Conservation (phyloP, 2,888 invertebrate genomes). For the Morpho achilles region DNA sequence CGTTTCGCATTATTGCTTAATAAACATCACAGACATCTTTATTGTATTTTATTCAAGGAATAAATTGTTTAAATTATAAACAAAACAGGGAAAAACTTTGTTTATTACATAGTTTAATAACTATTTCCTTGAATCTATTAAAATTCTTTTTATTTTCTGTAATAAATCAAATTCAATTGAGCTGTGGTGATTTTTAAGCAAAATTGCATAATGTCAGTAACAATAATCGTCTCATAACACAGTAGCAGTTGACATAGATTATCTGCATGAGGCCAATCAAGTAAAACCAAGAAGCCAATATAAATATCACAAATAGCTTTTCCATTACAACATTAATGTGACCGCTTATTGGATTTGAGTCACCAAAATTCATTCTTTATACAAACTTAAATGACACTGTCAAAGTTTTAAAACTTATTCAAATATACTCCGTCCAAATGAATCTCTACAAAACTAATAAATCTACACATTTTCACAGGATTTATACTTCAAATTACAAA, state of each 20-base stretch:
- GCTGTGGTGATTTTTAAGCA: slow-evolving; percentile 2
- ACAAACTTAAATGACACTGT: slow-evolving; percentile 62
- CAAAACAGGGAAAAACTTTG: too few species aligned
- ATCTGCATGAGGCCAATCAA: slow-evolving; percentile 23
- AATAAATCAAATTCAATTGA: too few species aligned
- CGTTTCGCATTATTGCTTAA: background rate
- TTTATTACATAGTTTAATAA: too few species aligned
- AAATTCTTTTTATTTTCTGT: too few species aligned
- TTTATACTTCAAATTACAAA: slow-evolving; percentile 70
- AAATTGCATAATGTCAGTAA: slow-evolving; percentile 2
- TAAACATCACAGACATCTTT: slow-evolving; percentile 1
- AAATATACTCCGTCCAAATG: slow-evolving; percentile 67
- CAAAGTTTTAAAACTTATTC: slow-evolving; percentile 74
- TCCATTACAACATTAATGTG: slow-evolving; percentile 50
- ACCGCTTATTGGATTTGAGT: slow-evolving; percentile 41
- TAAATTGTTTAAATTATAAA: background rate
- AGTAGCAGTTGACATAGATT: slow-evolving; percentile 9
- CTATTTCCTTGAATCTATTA: too few species aligned
- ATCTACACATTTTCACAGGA: slow-evolving; percentile 51
- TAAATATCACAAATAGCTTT: slow-evolving; percentile 68
- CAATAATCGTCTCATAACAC: background rate
- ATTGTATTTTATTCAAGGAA: background rate
- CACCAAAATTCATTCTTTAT: slow-evolving; percentile 69
- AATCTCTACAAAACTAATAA: slow-evolving; percentile 28
- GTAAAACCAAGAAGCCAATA: slow-evolving; percentile 45